phyloP scores from a whole-genome alignment of 2,797 vertebrate species.

The Enteromius viviparus region DNA sequence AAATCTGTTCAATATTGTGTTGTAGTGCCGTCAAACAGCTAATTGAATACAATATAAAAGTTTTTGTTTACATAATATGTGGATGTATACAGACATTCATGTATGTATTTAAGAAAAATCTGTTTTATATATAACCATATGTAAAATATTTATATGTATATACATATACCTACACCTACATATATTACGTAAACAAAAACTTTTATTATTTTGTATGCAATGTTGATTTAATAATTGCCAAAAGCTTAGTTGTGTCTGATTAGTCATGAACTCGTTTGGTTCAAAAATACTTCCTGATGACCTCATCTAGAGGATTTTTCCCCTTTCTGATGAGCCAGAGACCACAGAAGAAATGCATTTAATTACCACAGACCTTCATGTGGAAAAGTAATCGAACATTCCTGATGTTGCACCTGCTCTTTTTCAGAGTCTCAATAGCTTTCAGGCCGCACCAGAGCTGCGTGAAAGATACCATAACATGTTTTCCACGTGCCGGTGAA shows the following conservation, averaged over 20 bases:
- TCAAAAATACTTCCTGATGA: not conserved
- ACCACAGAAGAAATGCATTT: not conserved
- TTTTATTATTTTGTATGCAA: too few relatives aligned
- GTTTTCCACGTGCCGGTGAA: not conserved
- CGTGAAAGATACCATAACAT: not conserved
- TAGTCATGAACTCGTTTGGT: not conserved
- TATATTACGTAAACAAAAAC: too few relatives aligned
- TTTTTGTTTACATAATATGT: too few relatives aligned
- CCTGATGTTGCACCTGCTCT: not conserved
- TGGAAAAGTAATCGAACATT: constrained; percentile 28
- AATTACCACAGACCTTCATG: constrained; percentile 3
- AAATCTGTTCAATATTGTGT: not conserved
- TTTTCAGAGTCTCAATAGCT: not conserved
- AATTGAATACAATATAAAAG: too few relatives aligned
- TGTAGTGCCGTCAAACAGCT: too few relatives aligned
- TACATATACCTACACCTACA: too few relatives aligned
- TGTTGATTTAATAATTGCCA: not conserved
- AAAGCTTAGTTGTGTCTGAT: not conserved
- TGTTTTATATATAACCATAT: too few relatives aligned
- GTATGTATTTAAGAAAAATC: too few relatives aligned
- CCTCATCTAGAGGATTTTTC: not conserved
- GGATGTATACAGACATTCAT: too few relatives aligned
- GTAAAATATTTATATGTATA: too few relatives aligned
- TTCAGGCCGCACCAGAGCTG: not conserved
- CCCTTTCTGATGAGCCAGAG: constrained; percentile 1